Percentiles rank a stretch among this genome's conserved stretches.
Evolutionary conservation across 2,797 vertebrate species (phyloP).

Genomic region (Sebastes alutus): DNA sequence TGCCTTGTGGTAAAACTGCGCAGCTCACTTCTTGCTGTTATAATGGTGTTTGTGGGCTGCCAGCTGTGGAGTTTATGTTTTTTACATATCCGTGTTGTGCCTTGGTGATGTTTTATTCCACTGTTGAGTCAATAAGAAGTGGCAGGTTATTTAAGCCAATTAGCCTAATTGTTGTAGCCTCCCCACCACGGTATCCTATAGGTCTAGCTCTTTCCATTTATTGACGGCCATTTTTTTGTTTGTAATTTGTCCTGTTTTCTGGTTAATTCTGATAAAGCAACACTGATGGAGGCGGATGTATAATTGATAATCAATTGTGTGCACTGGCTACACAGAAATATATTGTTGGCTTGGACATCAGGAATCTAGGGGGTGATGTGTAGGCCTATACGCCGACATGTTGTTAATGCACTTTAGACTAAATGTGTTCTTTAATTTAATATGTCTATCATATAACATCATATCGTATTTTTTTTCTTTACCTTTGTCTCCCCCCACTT

Average conservation of each 20-base stretch:
- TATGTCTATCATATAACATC: background rate
- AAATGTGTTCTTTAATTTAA: background rate
- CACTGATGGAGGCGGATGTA: background rate
- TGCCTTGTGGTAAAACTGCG: background rate
- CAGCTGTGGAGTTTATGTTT: background rate
- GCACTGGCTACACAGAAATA: background rate
- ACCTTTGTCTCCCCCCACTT: background rate
- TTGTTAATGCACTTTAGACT: background rate
- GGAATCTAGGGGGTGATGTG: background rate
- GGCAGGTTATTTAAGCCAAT: background rate
- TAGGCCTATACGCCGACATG: background rate
- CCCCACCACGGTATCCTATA: background rate
- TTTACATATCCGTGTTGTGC: background rate
- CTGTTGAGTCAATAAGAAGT: background rate
- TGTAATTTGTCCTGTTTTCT: background rate
- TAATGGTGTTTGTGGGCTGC: background rate
- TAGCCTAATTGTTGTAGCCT: background rate
- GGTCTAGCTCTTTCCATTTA: background rate
- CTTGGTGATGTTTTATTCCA: background rate
- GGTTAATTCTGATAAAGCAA: background rate
- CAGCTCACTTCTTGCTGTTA: background rate
- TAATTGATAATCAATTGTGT: background rate
- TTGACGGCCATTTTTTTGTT: background rate
- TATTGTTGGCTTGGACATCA: background rate
- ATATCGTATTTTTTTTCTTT: background rate